Base-by-base conservation (phyloP, 2,113 vertebrate species). In the Ailuropoda melanoleuca region DNA sequence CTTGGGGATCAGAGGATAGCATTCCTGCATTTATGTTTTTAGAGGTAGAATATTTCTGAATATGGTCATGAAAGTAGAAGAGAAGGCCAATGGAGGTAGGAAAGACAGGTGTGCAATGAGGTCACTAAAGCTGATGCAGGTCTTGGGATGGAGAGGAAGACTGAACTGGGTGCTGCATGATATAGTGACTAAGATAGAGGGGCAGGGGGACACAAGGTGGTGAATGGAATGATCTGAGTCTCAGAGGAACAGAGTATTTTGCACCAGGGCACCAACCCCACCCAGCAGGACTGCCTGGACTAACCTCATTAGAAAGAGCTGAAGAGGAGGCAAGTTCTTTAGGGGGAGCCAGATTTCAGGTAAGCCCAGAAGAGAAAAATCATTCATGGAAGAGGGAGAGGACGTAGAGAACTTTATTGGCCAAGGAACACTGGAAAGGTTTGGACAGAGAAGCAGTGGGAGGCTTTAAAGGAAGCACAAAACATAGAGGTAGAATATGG, bases 11-110 rank as follows among this genome's bases (percentile, higher is more conserved):
- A 68, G 68, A 81, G 14, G 6, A 53, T 83, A 62, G 34, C 86
- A 60, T 66, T 46, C 83, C 60, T 64, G 34, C 83, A 86, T 82
- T 43, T 70, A 60, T 84, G 31, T 87, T 70, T 87, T 90, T 86
- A 95, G 93, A 96, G 26, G 10, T 66, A 64, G 43, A 34, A 3
- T 58, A 78, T 94, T 93, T 95, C 87, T 72, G 53, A 91, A 31
- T 81, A 13, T 96, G 72, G 80, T 77, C 62, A 10, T 56, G 53
- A 62, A 14, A 60, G 19, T 26, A 58, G 31, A 85, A 58, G 64
- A 95, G 19, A 64, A 66, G 17, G 56, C 15, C n/a, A n/a, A 8
- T 55, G 66, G 43, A 82, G 29, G 19, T 58, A 55, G 90, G 53
- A 72, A 56, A 64, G 48, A 48, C 15, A 64, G 43, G 48, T 70